Conservation (phyloP, 2,888 invertebrate genomes). For the Trissolcus brochymenae region DNA sequence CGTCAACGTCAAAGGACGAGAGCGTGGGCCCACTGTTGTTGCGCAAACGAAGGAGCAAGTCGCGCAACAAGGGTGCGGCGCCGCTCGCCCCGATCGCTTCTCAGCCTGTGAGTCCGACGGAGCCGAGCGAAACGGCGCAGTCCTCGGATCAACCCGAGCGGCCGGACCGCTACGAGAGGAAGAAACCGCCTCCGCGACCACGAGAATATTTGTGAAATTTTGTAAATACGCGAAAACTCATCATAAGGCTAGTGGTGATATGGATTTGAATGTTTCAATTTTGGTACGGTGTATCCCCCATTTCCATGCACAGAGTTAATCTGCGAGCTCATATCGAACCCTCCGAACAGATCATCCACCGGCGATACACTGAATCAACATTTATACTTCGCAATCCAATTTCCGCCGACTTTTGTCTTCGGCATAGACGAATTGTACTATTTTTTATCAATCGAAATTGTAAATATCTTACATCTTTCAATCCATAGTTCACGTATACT, state of each 20-base stretch:
- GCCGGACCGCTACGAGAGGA: slow-evolving; percentile 66
- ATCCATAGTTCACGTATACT: not conserved
- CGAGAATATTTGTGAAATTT: slow-evolving; percentile 75
- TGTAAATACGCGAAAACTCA: slow-evolving; percentile 50
- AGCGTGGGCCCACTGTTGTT: slow-evolving; percentile 73
- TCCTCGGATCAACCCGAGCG: slow-evolving; percentile 70
- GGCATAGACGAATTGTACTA: slow-evolving; percentile 6
- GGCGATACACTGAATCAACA: not conserved
- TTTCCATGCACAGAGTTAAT: not conserved
- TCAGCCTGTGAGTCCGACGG: slow-evolving; percentile 77
- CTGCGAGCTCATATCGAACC: not conserved
- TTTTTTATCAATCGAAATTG: slow-evolving; percentile 6
- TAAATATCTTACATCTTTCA: slow-evolving; percentile 3
- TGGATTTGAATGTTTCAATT: slow-evolving; percentile 17
- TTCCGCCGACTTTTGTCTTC: slow-evolving; percentile 4
- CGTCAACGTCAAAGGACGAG: slow-evolving; percentile 62
- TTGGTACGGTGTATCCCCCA: slow-evolving; percentile 25
- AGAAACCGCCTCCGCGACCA: slow-evolving; percentile 73
- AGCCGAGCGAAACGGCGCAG: slow-evolving; percentile 78
- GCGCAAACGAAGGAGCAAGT: slow-evolving; percentile 81
- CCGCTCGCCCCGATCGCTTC: slow-evolving; percentile 78
- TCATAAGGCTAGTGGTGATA: slow-evolving; percentile 62
- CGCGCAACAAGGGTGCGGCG: slow-evolving; percentile 78
- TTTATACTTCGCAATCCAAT: not conserved
- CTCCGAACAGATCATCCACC: not conserved